Evolutionary conservation across 2,797 vertebrate species (phyloP).

Genomic region (Geotrypetes seraphini): DNA sequence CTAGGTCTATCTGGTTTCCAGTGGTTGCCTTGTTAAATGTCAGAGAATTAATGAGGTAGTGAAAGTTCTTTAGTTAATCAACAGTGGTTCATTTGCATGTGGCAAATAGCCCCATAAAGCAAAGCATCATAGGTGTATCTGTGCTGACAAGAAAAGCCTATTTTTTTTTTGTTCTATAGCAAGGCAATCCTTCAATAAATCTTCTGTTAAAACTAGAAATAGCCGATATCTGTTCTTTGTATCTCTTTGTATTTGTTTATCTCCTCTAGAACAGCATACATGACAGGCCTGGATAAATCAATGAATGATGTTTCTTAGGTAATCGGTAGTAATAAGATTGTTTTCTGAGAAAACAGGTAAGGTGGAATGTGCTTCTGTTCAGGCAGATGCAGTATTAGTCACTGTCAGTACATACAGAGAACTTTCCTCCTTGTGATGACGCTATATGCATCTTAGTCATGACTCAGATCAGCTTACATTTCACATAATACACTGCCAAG

Average conservation of each 20-base stretch:
- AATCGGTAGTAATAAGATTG: slow-evolving; percentile 29
- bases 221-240: too few species aligned
- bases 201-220: too few species aligned
- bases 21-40: too few species aligned
- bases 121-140: too few species aligned
- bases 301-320: slow-evolving; percentile 26
- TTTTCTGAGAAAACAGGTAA: slow-evolving; percentile 27
- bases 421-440: slow-evolving; percentile 28
- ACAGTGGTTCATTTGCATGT: too few species aligned
- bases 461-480: slow-evolving; percentile 37
- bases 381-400: slow-evolving; percentile 25
- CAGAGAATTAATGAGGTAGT: too few species aligned
- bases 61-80: too few species aligned
- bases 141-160: too few species aligned
- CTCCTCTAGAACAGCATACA: slow-evolving; percentile 24
- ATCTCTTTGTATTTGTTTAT: slow-evolving; percentile 24
- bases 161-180: too few species aligned
- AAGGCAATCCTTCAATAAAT: too few species aligned
- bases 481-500: slow-evolving; percentile 32
- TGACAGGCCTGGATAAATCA: slow-evolving; percentile 30
- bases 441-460: slow-evolving; percentile 47
- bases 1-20: too few species aligned
- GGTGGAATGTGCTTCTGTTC: slow-evolving; percentile 34
- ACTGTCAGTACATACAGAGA: slow-evolving; percentile 39
- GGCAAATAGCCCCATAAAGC: too few species aligned